phyloP scores from a whole-genome alignment of 2,797 vertebrate genomes.

The Anolis apletophallus region DNA sequence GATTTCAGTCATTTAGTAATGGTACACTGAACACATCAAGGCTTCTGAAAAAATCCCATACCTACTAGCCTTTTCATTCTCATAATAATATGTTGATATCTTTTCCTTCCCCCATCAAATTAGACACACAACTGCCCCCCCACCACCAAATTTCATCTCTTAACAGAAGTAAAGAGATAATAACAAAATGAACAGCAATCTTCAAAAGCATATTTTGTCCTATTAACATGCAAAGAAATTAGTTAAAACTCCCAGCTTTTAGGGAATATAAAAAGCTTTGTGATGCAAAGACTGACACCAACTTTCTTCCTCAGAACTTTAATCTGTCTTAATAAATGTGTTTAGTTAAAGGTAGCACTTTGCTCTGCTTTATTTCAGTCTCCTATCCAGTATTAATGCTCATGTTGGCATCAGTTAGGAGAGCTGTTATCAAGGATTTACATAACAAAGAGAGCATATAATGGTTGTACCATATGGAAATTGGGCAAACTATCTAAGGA shows the following conservation, averaged over 20 bases:
- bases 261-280: conserved; percentile 79
- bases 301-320: conserved; percentile 75
- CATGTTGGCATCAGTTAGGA: conserved; percentile 64
- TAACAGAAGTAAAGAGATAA: conserved; percentile 81
- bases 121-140: conserved; percentile 62
- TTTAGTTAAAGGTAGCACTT: conserved; percentile 74
- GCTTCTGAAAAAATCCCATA: conserved; percentile 77
- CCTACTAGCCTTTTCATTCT: conserved; percentile 78
- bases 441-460: conserved; percentile 48
- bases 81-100: conserved; percentile 78
- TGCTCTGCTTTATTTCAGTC: conserved; percentile 62
- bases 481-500: conserved; percentile 36
- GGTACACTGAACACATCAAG: conserved; percentile 80
- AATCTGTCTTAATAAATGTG: conserved; percentile 75
- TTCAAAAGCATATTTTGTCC: conserved; percentile 71
- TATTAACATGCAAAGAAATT: conserved; percentile 76
- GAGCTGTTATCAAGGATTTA: conserved; percentile 59
- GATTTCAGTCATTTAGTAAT: conserved; percentile 82
- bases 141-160: conserved; percentile 66
- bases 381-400: conserved; percentile 65
- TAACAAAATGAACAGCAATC: conserved; percentile 73
- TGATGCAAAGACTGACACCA: conserved; percentile 73
- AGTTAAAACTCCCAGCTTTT: conserved; percentile 78
- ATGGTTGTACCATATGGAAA: conserved; percentile 52
- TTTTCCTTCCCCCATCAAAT: conserved; percentile 68